These are phyloP conservation scores for Enhydra lutris DNA, from an alignment of 2,113 vertebrate species.

Conservation along the genomic window DNA sequence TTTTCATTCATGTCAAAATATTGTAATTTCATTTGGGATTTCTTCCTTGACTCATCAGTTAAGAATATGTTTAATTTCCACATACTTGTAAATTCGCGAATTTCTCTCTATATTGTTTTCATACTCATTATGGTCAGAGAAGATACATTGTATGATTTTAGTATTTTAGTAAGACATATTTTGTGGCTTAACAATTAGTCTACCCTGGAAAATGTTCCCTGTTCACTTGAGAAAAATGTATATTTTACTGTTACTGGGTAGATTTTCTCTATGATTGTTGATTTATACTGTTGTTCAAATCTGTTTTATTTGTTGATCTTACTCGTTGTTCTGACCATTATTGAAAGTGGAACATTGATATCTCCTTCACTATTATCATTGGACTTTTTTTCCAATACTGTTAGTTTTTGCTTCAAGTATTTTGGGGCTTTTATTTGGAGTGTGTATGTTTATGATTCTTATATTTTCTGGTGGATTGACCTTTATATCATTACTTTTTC, in stretches of 20 bases:
- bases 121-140: neutral
- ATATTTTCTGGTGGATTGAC: neutral
- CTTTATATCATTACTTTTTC: neutral
- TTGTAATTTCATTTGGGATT: neutral
- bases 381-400: neutral
- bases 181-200: neutral
- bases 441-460: neutral
- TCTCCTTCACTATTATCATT: neutral
- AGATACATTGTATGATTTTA: neutral
- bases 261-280: neutral
- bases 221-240: neutral
- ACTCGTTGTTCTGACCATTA: neutral
- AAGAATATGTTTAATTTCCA: neutral
- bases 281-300: neutral
- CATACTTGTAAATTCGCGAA: neutral
- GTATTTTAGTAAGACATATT: neutral
- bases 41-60: neutral
- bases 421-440: neutral
- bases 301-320: neutral
- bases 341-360: neutral
- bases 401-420: neutral
- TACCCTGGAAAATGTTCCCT: neutral
- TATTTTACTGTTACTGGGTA: neutral
- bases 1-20: neutral
- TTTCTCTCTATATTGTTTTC: neutral